Conservation (phyloP, 2,888 invertebrate genomes). For the Protula sp. region DNA sequence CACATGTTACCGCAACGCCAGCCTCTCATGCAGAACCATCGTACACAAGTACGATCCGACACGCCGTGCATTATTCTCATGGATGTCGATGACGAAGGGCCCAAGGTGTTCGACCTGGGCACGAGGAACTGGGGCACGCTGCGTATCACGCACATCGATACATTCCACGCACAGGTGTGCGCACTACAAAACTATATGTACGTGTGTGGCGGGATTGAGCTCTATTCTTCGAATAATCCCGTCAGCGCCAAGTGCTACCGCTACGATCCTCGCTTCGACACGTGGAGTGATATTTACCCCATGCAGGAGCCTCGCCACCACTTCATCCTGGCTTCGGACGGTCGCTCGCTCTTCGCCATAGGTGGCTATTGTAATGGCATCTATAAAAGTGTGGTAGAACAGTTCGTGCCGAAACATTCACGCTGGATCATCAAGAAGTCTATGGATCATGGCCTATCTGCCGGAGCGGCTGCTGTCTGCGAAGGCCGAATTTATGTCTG, state of each 20-base stretch:
- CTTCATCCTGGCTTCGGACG: constrained; percentile 7
- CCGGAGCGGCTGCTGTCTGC: constrained; percentile 7
- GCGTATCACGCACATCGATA: constrained; percentile 3
- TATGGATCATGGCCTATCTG: constrained; percentile 7
- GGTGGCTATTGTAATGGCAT: constrained; percentile 13
- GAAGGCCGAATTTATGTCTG: constrained; percentile 9
- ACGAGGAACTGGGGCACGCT: constrained; percentile 4
- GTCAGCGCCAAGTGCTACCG: constrained; percentile 14
- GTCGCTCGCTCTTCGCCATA: constrained; percentile 9
- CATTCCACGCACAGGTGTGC: constrained; percentile 16
- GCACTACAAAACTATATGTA: constrained; percentile 14
- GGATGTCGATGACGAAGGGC: constrained; percentile 13
- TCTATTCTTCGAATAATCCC: constrained; percentile 13
- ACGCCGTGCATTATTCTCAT: constrained; percentile 7
- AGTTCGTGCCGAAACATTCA: constrained; percentile 5
- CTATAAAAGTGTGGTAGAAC: constrained; percentile 11
- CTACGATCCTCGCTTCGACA: constrained; percentile 14
- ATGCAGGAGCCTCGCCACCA: constrained; percentile 14
- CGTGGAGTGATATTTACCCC: constrained; percentile 9
- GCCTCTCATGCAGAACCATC: constrained; percentile 8
- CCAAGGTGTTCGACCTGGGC: constrained; percentile 8
- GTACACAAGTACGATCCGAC: constrained; percentile 9
- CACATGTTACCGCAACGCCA: constrained; percentile 14
- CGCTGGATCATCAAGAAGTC: constrained; percentile 4
- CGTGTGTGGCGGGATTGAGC: constrained; percentile 15